Evolutionary conservation across 2,888 invertebrate genomes (phyloP).

Genomic region (Microctonus aethiopoides): DNA sequence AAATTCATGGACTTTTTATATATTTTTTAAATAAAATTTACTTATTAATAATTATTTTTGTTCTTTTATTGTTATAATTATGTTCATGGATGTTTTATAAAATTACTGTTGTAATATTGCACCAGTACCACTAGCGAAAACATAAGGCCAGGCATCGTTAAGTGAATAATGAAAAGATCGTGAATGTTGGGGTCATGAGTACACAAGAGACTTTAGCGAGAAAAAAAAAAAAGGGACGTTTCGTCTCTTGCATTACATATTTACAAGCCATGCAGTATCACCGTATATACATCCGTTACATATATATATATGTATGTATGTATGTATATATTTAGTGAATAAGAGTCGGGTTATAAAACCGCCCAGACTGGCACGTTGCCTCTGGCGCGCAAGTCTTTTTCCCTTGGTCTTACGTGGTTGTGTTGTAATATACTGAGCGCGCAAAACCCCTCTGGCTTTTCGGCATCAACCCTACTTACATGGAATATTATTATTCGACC

Average conservation of each 20-base stretch:
- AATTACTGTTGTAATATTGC: not conserved
- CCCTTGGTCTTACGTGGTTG: conserved; percentile 19
- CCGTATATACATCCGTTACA: not conserved
- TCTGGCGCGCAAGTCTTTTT: conserved; percentile 46
- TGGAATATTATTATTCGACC: conserved; percentile 59
- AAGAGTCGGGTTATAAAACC: conserved; percentile 48
- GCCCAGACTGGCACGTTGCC: conserved; percentile 61
- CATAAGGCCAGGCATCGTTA: conserved; percentile 20
- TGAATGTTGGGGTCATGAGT: conserved; percentile 5
- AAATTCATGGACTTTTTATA: too few species aligned
- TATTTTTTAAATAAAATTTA: too few species aligned
- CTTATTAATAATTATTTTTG: too few species aligned
- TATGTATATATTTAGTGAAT: not conserved
- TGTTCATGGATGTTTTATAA: too few species aligned
- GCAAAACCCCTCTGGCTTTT: conserved; percentile 22
- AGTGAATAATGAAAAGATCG: conserved; percentile 42
- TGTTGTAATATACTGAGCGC: not conserved
- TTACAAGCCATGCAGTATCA: not conserved
- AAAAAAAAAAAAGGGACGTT: not conserved
- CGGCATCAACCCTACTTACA: conserved; percentile 37
- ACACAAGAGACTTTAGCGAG: not conserved
- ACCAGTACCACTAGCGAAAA: not conserved
- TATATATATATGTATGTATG: conserved; percentile 4
- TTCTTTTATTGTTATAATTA: too few species aligned
- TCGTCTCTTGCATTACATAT: not conserved